Conservation (phyloP, 2,888 invertebrate genomes). For the Bellardia bayeri region DNA sequence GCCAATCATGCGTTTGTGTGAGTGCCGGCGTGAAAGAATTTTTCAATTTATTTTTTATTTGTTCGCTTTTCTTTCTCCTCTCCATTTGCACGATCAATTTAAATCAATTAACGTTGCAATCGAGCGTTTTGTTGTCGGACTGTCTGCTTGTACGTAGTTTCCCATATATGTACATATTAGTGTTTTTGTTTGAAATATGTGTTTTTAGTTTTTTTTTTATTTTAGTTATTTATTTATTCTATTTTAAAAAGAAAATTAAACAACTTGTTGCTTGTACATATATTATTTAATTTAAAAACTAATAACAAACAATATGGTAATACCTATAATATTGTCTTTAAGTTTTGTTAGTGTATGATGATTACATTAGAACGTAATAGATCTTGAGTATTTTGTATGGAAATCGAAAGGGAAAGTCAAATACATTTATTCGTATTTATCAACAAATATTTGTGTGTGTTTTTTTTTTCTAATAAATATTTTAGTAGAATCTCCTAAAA, state of each 20-base stretch:
- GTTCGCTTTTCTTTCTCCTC: constrained; percentile 27
- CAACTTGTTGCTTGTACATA: constrained; percentile 31
- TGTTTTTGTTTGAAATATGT: neutral
- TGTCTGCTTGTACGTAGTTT: constrained; percentile 20
- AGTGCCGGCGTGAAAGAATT: neutral
- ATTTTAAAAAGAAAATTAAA: constrained; percentile 27
- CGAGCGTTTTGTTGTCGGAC: constrained; percentile 38
- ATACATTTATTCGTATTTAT: neutral
- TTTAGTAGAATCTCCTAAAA: neutral
- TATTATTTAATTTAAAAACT: constrained; percentile 27
- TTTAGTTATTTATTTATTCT: neutral
- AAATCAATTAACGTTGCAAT: constrained; percentile 74
- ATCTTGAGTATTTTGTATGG: neutral
- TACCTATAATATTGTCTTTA: neutral
- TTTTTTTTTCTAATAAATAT: neutral
- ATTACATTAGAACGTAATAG: neutral
- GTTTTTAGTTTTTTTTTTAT: neutral
- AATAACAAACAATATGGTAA: neutral
- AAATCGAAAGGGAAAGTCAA: constrained; percentile 5
- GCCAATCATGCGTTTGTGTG: neutral
- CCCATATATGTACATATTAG: constrained; percentile 8
- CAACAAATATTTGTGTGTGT: constrained; percentile 3
- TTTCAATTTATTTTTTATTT: constrained; percentile 27
- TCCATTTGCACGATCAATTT: constrained; percentile 72
- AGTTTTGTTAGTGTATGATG: neutral